Base-by-base conservation (phyloP, 2,888 invertebrate species). In the Aporophyla nigra region DNA sequence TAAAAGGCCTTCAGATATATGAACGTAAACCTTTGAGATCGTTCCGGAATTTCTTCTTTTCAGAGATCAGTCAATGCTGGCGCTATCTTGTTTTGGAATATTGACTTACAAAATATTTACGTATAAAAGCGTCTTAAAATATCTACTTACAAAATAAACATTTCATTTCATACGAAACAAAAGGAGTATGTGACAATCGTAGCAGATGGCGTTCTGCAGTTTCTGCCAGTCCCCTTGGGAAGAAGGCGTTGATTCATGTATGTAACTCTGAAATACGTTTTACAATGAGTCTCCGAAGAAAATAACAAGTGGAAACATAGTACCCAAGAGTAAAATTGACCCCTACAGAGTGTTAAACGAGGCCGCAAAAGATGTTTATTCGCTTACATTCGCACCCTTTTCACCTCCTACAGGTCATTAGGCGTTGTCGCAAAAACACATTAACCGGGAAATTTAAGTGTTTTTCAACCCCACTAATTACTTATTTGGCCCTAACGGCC, bases 381-480 rank as follows among this genome's bases (percentile, higher is more conserved):
- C 89, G 87, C 86, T 86, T 85, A 85, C 87, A 76, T 84, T 81
- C 75, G 69, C 86, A 89, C 91, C 91, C 90, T 87, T 85, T 89
- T 89, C 86, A 87, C 89, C 90, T 87, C 83, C 85, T 72, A 73
- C 82, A 82, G 88, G 90, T 92, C 93, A 89, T 93, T 93, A 92
- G 84, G 88, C 83, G 87, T 86, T 92, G 92, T 92, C 91, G 89
- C 92, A 91, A 93, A 93, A 93, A 93, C 92, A 90, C 93, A 93
- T 93, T 93, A 93, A 86, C 87, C 89, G 87, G 88, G 87, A 90
- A 92, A 92, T 93, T 93, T 92, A 93, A 93, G 93, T 92, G 93
- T 93, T 94, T 93, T 93, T 93, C 92, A 92, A 90, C 90, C 91
- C 90, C 87, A 87, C 92, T 94, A 94, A 95, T 94, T 94, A 93